Base-by-base conservation (phyloP, 2,113 vertebrate species). In the Nerophis ophidion region DNA sequence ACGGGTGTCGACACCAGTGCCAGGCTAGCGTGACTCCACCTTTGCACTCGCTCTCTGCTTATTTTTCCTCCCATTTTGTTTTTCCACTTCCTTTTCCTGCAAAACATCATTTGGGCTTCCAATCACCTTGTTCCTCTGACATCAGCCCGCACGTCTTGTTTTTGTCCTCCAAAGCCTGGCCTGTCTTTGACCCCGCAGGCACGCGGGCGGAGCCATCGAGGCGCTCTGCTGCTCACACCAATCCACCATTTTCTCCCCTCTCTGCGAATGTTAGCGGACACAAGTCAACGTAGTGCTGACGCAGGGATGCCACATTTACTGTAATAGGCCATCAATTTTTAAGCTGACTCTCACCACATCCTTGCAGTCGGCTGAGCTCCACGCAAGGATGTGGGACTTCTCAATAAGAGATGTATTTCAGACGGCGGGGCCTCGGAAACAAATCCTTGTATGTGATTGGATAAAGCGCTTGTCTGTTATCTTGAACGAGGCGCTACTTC, bases 181-280 rank as follows among this genome's bases (percentile, higher is more conserved):
- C 79, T 4, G 40, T 71, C 63, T 67, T 56, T 70, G 80, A 89
- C 86, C 78, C 75, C 69, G 33, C 79, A 70, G 68, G 57, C 68
- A 47, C 55, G 57, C 19, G 1, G 19, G 19, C 62, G 42, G 19
- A 0, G 61, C 45, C 4, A 68, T 57, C 14, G 3, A 60, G 63
- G 6, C 61, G 44, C 38, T 57, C 45, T 8, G 57, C 11, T 56
- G 48, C 48, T 51, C 47, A 71, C 54, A 8, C 50, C 38, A 62
- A 52, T 16, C 42, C 44, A 17, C 42, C 26, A 1, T 72, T 82
- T 82, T 84, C 71, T 48, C 63, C 56, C 68, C 52, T 14, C 40
- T 61, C 63, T 66, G 80, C 60, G 80, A 86, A 83, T 72, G 60
- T 81, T 84, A n/a, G 76, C 82, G 13, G 75, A 86, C 82, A 75